Evolutionary conservation across 2,113 vertebrate genomes (phyloP).

Genomic region (Osmerus mordax): DNA sequence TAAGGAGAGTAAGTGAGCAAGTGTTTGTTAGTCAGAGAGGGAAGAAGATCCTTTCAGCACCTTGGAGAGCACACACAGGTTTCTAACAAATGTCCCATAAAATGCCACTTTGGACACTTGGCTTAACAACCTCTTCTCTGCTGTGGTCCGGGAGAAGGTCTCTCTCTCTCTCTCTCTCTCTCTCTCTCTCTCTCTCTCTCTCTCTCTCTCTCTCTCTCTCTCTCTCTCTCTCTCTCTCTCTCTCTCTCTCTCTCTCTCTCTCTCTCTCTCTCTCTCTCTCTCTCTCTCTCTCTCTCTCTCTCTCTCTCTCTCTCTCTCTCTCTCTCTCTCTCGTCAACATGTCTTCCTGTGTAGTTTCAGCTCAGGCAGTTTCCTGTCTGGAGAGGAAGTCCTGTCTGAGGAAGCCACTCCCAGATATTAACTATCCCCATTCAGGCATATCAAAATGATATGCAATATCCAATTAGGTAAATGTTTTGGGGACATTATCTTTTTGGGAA

Average conservation of each 20-base stretch:
- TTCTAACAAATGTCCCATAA: background rate
- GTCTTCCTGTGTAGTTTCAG: slow-evolving; percentile 47
- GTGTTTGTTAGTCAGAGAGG: background rate
- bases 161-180: background rate
- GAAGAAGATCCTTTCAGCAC: slow-evolving; percentile 40
- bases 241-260: background rate
- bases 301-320: background rate
- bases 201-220: background rate
- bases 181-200: background rate
- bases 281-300: background rate
- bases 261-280: background rate
- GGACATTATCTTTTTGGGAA: no score
- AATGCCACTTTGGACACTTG: background rate
- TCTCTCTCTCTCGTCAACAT: slow-evolving; percentile 6
- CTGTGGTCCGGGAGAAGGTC: background rate
- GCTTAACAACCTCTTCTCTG: no score
- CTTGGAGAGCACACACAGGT: slow-evolving; percentile 42
- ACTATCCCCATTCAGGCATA: no score
- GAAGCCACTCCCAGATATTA: slow-evolving; percentile 9
- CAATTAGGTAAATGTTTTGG: no score
- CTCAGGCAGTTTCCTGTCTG: slow-evolving; percentile 49
- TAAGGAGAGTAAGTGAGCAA: background rate
- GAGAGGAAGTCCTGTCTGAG: slow-evolving; percentile 41
- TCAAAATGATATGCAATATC: no score
- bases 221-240: background rate